Base-by-base conservation (phyloP, 2,888 invertebrate genomes). In the Scaptomyza tumidula region DNA sequence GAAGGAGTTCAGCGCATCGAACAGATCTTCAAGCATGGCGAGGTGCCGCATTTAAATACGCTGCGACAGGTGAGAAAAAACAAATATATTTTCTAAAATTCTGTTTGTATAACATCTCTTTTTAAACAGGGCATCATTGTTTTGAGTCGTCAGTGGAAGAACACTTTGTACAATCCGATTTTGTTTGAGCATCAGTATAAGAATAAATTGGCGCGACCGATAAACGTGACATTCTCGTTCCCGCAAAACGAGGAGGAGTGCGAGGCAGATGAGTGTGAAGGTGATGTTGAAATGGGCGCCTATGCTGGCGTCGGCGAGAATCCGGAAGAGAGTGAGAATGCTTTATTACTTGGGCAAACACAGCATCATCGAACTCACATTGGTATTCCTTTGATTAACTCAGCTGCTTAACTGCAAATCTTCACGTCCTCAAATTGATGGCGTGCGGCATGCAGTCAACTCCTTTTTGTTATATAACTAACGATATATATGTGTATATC, bases 131-230 rank as follows among this genome's bases (percentile, higher is more conserved):
- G 98, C 31, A 96, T 99, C n/a, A 97, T 99, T 90, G 98, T 98
- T 29, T 93, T 99, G 58, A 98, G 98, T 88, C 94, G 98, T 0
- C 98, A 99, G 91, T 99, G 98, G 99, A 98, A 98, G 93, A 98
- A 98, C 91, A 96, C 97, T 3, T 93, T 99, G 19, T 98, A 98
- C 91, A 98, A 98, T 78, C 98, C 99, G 0, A 93, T 98, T 72
- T 93, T 98, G 43, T 94, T 98, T 58, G 97, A 97, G 86, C 97
- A 97, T 90, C 97, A 97, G 91, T 96, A 97, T 90, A 97, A 97
- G 93, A 95, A 95, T 65, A 96, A 97, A 63, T 94, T 96, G 70
- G 94, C 96, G 83, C 95, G 96, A 84, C 96, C 97, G 2, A 94
- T 97, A 72, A 98, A 97, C 89, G 97, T 98, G 1, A 96, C 97